Conservation (phyloP, 1,140 invertebrate species). For the Neodiprion lecontei region DNA sequence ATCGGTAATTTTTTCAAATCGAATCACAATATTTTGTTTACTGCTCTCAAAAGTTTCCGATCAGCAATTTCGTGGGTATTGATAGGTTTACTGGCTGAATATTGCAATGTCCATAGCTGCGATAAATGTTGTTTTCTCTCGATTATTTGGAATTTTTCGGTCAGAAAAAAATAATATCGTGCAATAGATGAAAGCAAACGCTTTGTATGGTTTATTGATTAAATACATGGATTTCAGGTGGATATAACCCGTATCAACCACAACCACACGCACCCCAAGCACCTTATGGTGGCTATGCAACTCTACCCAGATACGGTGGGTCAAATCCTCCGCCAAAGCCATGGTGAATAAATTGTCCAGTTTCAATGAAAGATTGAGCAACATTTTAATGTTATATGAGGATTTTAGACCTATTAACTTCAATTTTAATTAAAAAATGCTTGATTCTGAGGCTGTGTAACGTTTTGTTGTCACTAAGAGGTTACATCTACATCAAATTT, state of each 20-base stretch:
- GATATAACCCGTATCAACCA: slow-evolving; percentile 53
- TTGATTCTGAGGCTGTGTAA: background rate
- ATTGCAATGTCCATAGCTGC: no score
- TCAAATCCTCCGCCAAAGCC: slow-evolving; percentile 53
- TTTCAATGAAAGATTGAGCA: background rate
- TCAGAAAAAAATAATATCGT: no score
- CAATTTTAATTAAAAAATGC: background rate
- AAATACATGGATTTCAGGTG: slow-evolving; percentile 29
- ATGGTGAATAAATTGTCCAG: background rate
- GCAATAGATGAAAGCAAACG: no score
- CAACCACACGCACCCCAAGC: slow-evolving; percentile 38
- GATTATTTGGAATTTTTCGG: no score
- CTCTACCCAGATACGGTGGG: slow-evolving; percentile 57
- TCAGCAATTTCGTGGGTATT: no score
- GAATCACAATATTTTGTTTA: no score
- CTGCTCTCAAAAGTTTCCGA: no score
- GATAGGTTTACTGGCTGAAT: no score
- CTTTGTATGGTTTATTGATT: no score
- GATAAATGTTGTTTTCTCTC: no score
- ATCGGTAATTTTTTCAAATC: background rate
- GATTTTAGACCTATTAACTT: background rate
- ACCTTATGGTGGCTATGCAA: slow-evolving; percentile 54
- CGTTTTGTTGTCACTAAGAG: no score
- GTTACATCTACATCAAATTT: no score
- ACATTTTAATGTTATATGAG: background rate